These are phyloP conservation scores for Nephila pilipes DNA, from an alignment of 1,140 invertebrate species.

Conservation along the genomic window DNA sequence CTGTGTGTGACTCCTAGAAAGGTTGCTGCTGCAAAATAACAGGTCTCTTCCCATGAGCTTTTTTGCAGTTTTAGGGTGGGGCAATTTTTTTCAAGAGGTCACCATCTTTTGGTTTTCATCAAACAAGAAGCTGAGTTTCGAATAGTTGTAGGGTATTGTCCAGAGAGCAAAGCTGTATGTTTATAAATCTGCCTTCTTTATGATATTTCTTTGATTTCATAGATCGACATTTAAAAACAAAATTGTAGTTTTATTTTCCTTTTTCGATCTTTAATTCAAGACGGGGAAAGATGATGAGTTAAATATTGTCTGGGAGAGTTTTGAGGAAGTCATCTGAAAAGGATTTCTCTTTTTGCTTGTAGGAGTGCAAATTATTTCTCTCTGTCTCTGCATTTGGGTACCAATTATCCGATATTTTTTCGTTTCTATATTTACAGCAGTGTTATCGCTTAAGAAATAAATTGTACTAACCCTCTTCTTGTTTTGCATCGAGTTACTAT, in stretches of 20 bases:
- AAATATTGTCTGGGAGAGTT: constrained; percentile 25
- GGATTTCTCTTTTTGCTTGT: not conserved
- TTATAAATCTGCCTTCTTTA: constrained; percentile 45
- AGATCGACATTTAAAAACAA: not conserved
- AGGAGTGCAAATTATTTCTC: not conserved
- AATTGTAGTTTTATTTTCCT: not conserved
- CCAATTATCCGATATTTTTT: not conserved
- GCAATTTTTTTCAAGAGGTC: constrained; percentile 36
- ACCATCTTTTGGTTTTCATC: constrained; percentile 1
- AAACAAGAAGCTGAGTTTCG: constrained; percentile 31
- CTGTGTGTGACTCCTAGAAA: constrained; percentile 17
- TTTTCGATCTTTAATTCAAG: constrained; percentile 1
- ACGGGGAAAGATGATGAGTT: not conserved
- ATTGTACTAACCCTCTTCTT: not conserved
- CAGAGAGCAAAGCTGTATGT: constrained; percentile 30
- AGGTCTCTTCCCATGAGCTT: constrained; percentile 16
- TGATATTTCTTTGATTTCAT: not conserved
- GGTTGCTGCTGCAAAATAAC: constrained; percentile 54
- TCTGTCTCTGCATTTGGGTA: not conserved
- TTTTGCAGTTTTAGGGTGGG: constrained; percentile 46
- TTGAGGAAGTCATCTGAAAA: not conserved
- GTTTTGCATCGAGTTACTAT: not conserved
- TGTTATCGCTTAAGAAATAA: not conserved
- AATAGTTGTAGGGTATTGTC: constrained; percentile 30
- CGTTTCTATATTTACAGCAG: not conserved